Conservation (phyloP, 2,113 vertebrate genomes). For the Coptodon bakossiorum region DNA sequence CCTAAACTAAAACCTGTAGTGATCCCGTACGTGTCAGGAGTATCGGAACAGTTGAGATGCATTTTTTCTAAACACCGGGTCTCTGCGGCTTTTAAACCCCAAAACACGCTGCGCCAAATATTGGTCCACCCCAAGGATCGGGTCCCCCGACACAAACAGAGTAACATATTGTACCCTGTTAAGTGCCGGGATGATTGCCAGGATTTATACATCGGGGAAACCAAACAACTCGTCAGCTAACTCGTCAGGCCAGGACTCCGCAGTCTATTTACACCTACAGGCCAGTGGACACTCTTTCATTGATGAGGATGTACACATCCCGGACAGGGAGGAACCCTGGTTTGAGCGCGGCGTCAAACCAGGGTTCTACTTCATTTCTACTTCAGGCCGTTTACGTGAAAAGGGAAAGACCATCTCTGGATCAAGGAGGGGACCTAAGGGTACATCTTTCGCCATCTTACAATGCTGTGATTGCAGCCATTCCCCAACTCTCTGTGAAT, state of each 20-base stretch:
- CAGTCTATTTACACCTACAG: background rate
- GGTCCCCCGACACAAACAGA: background rate
- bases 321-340: background rate
- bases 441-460: background rate
- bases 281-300: background rate
- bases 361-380: too few relatives aligned
- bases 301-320: background rate
- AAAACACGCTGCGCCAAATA: too few relatives aligned
- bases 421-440: background rate
- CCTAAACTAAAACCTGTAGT: too few relatives aligned
- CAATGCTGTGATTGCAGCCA: background rate
- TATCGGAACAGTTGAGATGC: too few relatives aligned
- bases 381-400: background rate
- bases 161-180: accelerated
- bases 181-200: background rate
- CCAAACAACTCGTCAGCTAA: background rate
- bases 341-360: background rate
- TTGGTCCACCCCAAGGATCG: background rate
- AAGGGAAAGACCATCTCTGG: background rate
- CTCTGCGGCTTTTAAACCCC: too few relatives aligned
- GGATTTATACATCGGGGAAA: background rate
- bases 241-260: background rate
- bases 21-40: accelerated
- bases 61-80: too few relatives aligned
- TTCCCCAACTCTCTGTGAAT: background rate